These are phyloP conservation scores for Melanerpes aurifrons DNA, from an alignment of 2,113 vertebrate genomes.

Conservation along the genomic window DNA sequence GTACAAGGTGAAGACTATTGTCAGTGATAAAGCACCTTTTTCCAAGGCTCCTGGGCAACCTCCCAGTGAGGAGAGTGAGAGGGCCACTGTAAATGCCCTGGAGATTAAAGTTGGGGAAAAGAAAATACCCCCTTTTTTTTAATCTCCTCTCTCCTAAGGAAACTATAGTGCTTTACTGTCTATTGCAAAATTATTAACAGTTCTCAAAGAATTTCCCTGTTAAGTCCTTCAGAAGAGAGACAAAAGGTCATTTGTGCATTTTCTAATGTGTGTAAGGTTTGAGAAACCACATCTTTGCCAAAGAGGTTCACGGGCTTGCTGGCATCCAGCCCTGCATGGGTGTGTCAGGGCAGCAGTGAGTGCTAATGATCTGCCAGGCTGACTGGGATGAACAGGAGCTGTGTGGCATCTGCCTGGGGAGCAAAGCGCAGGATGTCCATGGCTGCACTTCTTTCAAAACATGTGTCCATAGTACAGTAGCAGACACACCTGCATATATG, in stretches of 20 bases:
- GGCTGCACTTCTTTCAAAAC: not conserved
- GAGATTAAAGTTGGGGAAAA: not conserved
- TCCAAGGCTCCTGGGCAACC: not conserved
- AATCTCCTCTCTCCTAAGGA: not conserved
- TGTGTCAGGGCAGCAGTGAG: not conserved
- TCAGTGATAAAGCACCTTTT: not conserved
- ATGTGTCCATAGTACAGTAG: fast-evolving
- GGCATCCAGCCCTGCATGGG: not conserved
- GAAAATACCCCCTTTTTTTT: not conserved
- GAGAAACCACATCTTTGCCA: not conserved
- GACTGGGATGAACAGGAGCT: not conserved
- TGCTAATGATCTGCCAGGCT: not conserved
- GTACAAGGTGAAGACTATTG: not conserved
- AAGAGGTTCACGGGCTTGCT: not conserved
- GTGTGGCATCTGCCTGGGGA: not conserved
- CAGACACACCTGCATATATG: not conserved
- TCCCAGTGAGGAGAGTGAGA: not conserved
- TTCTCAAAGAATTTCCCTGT: not conserved
- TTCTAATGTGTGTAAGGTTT: not conserved
- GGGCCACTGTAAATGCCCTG: not conserved
- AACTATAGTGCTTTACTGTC: not conserved
- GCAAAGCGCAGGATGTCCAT: not conserved
- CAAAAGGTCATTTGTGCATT: not conserved
- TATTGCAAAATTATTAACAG: not conserved
- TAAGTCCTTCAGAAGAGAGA: not conserved